Evolutionary conservation across 2,113 vertebrate genomes (phyloP).

Genomic region (Indri indri): DNA sequence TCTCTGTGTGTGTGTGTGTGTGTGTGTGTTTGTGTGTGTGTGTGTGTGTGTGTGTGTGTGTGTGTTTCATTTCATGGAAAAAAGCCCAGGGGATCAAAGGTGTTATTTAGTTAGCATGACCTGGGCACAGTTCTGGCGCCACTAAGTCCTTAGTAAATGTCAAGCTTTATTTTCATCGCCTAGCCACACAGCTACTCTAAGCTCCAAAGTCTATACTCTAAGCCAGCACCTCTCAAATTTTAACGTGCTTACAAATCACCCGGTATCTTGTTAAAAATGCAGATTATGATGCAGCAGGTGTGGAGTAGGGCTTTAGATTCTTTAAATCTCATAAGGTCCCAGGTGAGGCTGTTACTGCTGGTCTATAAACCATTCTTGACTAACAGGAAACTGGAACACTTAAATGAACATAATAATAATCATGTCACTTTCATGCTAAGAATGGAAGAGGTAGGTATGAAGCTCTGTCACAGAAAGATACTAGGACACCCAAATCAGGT

Average conservation of each 20-base stretch:
- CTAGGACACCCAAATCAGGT: not conserved
- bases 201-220: conserved; percentile 21
- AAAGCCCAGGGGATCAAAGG: not conserved
- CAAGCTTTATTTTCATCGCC: conserved; percentile 52
- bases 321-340: not conserved
- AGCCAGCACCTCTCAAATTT: conserved; percentile 7
- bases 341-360: not conserved
- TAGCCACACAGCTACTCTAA: conserved; percentile 15
- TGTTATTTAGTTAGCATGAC: conserved; percentile 41
- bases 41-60: no score
- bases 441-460: not conserved
- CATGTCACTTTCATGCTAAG: not conserved
- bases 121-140: not conserved
- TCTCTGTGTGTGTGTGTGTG: not conserved
- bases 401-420: not conserved
- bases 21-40: no score
- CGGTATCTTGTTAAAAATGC: conserved; percentile 7
- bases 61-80: not conserved
- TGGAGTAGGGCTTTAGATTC: not conserved
- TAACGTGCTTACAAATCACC: not conserved
- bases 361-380: not conserved
- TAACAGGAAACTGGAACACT: not conserved
- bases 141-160: conserved; percentile 32
- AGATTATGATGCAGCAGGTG: not conserved
- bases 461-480: not conserved